Conservation (phyloP, 2,888 invertebrate genomes). For the Liposcelis brunnea region DNA sequence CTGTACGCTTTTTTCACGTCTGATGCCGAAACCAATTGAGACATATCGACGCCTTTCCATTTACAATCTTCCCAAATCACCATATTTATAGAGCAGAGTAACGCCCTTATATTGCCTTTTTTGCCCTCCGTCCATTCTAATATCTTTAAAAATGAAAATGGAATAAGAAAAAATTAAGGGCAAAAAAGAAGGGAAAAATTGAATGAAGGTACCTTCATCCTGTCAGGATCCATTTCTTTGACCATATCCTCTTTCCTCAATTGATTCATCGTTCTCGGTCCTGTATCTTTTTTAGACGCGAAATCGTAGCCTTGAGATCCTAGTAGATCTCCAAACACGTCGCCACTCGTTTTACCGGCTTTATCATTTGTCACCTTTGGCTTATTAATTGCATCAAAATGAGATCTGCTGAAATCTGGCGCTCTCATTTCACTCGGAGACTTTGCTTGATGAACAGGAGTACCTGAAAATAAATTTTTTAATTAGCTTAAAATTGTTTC, state of each 20-base stretch:
- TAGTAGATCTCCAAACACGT: constrained; percentile 80
- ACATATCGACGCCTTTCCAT: constrained; percentile 90
- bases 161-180: constrained; percentile 14
- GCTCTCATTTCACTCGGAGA: constrained; percentile 22
- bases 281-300: constrained; percentile 48
- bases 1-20: constrained; percentile 95
- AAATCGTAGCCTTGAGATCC: constrained; percentile 82
- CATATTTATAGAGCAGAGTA: constrained; percentile 84
- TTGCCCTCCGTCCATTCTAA: constrained; percentile 76
- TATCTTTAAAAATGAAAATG: constrained; percentile 31
- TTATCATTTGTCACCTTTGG: not conserved
- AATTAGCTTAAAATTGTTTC: too few relatives aligned
- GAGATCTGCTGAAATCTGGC: constrained; percentile 47
- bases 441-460: constrained; percentile 29
- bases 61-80: constrained; percentile 86
- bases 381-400: constrained; percentile 38
- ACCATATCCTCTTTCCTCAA: constrained; percentile 79
- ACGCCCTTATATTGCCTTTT: constrained; percentile 86
- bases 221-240: constrained; percentile 82
- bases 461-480: constrained; percentile 24
- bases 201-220: constrained; percentile 36
- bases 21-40: constrained; percentile 72
- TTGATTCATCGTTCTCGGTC: constrained; percentile 77
- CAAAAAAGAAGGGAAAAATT: not conserved
- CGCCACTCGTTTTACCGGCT: constrained; percentile 22